A percentile compares a stretch with the other conserved stretches of the same genome.
Evolutionary conservation across 1,140 invertebrate genomes (phyloP).

Genomic region (Proales similis): DNA sequence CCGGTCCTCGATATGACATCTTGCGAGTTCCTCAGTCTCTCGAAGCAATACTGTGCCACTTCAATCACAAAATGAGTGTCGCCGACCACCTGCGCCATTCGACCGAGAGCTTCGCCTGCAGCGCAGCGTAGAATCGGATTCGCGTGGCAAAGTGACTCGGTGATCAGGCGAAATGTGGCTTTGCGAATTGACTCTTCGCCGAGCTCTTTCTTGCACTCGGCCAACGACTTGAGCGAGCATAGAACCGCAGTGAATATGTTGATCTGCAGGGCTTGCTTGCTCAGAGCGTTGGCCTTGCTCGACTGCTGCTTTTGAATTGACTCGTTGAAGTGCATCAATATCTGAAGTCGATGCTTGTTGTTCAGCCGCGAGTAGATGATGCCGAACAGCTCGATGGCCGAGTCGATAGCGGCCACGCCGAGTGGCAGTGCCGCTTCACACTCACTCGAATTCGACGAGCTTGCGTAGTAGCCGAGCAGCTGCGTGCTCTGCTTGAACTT

Average conservation of each 20-base stretch:
- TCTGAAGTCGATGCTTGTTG: conserved; percentile 87
- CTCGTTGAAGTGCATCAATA: conserved; percentile 90
- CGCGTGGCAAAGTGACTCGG: conserved; percentile 67
- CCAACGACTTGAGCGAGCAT: conserved; percentile 74
- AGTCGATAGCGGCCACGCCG: conserved; percentile 92
- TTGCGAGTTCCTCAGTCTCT: conserved; percentile 72
- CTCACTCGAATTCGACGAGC: neutral
- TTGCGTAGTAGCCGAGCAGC: neutral
- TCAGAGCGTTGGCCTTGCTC: conserved; percentile 66
- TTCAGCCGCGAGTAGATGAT: conserved; percentile 84
- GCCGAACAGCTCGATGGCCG: conserved; percentile 83
- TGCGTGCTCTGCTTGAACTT: neutral
- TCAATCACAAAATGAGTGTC: conserved; percentile 72
- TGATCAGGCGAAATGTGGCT: conserved; percentile 69
- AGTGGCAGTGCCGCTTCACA: conserved; percentile 64
- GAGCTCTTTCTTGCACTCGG: conserved; percentile 74
- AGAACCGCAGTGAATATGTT: conserved; percentile 91
- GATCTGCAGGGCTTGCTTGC: conserved; percentile 89
- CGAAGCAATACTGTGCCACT: conserved; percentile 80
- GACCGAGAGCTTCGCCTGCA: conserved; percentile 74
- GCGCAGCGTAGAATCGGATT: conserved; percentile 80
- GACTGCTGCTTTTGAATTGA: conserved; percentile 68
- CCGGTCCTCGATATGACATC: conserved; percentile 82
- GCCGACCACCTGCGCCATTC: conserved; percentile 70
- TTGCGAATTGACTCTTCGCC: conserved; percentile 83